Base-by-base conservation (phyloP, 2,113 vertebrate genomes). In the Python bivittatus region DNA sequence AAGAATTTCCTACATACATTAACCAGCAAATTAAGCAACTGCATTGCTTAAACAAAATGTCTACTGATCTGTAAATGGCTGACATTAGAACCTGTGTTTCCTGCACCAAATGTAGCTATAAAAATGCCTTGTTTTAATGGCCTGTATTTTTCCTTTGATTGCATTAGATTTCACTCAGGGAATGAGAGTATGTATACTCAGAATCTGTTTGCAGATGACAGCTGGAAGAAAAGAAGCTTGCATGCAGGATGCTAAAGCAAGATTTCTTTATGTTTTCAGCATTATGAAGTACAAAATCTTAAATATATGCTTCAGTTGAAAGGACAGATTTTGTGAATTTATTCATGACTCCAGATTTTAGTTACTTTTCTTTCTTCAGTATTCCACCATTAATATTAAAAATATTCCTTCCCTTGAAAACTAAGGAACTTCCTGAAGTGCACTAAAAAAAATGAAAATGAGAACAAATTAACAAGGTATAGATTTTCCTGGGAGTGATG, bases 21-120 rank as follows among this genome's bases (percentile, higher is more conserved):
- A 89, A 93, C 93, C 79, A 95, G 94, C 48, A 6, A 84, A 0
- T 68, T 86, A 15, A 92, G 91, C 93, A 95, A 94, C 91, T 92
- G 95, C 8, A 92, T 27, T 79, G 23, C 91, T 86, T 7, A 83
- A 0, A n/a, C 11, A 23, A 89, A 91, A 94, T 95, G 53, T 95
- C 79, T 90, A 88, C 42, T 72, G 95, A 95, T 94, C 88, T 0
- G 25, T 23, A 91, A 90, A 94, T 93, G 89, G 88, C 90, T 83
- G 20, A 91, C 8, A 0, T 84, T 68, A 56, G 86, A 42, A 88
- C 60, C 68, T 25, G 48, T 20, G 83, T 38, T 86, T 89, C 92
- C 52, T 89, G 85, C 88, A 92, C 52, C 68, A 90, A 25, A 0
- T 2, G 8, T 4, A 29, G 0, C 52, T 10, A 29, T 86, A 89